Base-by-base conservation (phyloP, 2,113 vertebrate genomes). In the Corythoichthys intestinalis region DNA sequence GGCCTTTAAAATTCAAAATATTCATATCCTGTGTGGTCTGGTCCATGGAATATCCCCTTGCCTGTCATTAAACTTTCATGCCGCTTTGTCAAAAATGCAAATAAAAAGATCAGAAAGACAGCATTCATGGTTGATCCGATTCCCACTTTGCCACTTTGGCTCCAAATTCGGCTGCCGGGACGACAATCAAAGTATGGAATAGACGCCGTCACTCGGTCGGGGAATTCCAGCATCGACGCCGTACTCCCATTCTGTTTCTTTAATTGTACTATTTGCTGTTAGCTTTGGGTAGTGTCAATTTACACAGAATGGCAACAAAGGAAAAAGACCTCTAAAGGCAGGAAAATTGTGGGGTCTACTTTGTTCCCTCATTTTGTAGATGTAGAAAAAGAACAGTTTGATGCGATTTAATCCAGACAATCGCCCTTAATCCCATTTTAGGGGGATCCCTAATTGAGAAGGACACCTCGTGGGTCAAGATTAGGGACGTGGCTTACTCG, bases 341-440 rank as follows among this genome's bases (percentile, higher is more conserved):
- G 14, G 4, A 50, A 13, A 50, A 50, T 50, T 54, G 50, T 49
- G 4, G 13, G 4, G 48, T 52, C n/a, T 7, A 53, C 15, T 52
- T 54, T 28, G 15, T 50, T 15, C 13, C 49, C 4, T 4, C 49
- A 50, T 50, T 50, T 4, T 6, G 4, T 17, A 10, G 2, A 46
- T 6, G 4, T 4, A 5, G 48, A 12, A 12, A 4, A 49, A 49
- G 4, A 49, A 14, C 48, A 49, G 48, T 17, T 37, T 11, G 59
- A 41, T n/a, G 38, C 7, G 4, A 20, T 61, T 61, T 44, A 11
- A 62, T 62, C 60, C 60, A 11, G 39, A 9, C 60, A 28, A 4
- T 39, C 11, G 60, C 39, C 60, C n/a, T 44, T 46, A 62, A 62
- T 62, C 60, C 60, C 60, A n/a, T 62, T 62, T 44, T 17, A 10